phyloP scores from a whole-genome alignment of 2,113 vertebrate genomes.

The Lanius collurio region DNA sequence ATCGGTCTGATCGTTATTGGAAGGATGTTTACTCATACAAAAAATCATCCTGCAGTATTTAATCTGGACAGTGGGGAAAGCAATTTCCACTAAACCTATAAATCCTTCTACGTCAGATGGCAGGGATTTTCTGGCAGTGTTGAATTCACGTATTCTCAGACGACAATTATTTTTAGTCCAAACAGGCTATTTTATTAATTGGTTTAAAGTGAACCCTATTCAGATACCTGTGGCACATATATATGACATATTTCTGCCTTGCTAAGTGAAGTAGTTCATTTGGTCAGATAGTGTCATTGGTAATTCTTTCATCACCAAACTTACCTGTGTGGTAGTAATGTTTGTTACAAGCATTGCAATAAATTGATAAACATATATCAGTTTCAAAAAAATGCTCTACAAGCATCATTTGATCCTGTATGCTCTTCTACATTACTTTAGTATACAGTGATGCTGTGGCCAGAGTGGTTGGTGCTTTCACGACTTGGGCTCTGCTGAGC shows the following conservation, averaged over 20 bases:
- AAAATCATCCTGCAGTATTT: constrained; percentile 78
- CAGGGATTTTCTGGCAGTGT: constrained; percentile 81
- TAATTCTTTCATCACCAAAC: not conserved
- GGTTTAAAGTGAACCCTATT: constrained; percentile 30
- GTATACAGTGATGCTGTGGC: not conserved
- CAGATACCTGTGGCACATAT: not conserved
- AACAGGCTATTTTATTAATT: constrained; percentile 56
- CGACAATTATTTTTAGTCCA: constrained; percentile 46
- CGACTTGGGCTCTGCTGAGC: not conserved
- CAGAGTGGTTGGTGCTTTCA: not conserved
- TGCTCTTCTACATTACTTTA: not conserved
- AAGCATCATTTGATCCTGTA: not conserved
- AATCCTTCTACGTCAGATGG: constrained; percentile 88
- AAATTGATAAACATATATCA: not conserved
- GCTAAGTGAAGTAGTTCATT: not conserved
- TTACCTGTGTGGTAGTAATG: not conserved
- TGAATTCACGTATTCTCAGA: constrained; percentile 65
- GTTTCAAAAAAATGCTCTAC: not conserved
- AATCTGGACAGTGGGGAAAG: constrained; percentile 86
- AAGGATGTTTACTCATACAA: constrained; percentile 75
- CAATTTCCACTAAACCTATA: constrained; percentile 88
- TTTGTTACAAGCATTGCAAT: not conserved
- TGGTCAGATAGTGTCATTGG: not conserved
- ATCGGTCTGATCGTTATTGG: constrained; percentile 71
- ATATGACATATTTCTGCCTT: not conserved